Percentiles rank a stretch among this genome's conserved stretches.
Conservation (phyloP, 2,888 invertebrate species). For the Matsumyia berberina region DNA sequence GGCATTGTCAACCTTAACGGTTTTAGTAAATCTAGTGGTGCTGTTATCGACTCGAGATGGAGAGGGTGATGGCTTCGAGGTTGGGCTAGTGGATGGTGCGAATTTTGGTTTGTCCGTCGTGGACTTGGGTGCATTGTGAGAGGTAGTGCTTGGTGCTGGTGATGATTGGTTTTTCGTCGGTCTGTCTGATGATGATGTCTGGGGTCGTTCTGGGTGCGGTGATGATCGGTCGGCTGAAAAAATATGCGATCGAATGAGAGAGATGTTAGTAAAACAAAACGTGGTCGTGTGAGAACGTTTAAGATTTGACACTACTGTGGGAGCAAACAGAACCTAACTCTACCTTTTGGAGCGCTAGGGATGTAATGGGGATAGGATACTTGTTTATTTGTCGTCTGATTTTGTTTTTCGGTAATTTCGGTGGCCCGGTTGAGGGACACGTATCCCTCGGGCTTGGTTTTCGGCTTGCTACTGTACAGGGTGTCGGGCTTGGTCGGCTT, state of each 20-base stretch:
- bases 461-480: slow-evolving; percentile 60
- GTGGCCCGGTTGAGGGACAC: slow-evolving; percentile 41
- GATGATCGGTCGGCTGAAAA: slow-evolving; percentile 74
- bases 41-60: slow-evolving; percentile 69
- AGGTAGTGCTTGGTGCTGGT: slow-evolving; percentile 64
- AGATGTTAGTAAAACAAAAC: slow-evolving; percentile 58
- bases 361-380: slow-evolving; percentile 74
- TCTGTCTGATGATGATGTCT: slow-evolving; percentile 66
- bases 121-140: slow-evolving; percentile 68
- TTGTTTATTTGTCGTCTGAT: slow-evolving; percentile 74
- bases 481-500: slow-evolving; percentile 60
- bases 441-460: slow-evolving; percentile 60
- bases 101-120: slow-evolving; percentile 58
- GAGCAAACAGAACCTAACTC: slow-evolving; percentile 72
- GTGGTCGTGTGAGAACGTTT: slow-evolving; percentile 48
- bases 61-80: slow-evolving; percentile 64
- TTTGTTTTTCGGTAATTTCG: slow-evolving; percentile 70
- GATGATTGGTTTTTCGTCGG: slow-evolving; percentile 67
- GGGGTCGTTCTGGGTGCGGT: slow-evolving; percentile 43
- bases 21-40: slow-evolving; percentile 66
- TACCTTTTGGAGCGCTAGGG: slow-evolving; percentile 72
- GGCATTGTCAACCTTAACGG: slow-evolving; percentile 58
- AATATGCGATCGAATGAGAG: slow-evolving; percentile 69
- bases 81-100: slow-evolving; percentile 63
- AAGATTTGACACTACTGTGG: slow-evolving; percentile 59